Conservation (phyloP, 2,113 vertebrate genomes). For the Heliornis fulica region DNA sequence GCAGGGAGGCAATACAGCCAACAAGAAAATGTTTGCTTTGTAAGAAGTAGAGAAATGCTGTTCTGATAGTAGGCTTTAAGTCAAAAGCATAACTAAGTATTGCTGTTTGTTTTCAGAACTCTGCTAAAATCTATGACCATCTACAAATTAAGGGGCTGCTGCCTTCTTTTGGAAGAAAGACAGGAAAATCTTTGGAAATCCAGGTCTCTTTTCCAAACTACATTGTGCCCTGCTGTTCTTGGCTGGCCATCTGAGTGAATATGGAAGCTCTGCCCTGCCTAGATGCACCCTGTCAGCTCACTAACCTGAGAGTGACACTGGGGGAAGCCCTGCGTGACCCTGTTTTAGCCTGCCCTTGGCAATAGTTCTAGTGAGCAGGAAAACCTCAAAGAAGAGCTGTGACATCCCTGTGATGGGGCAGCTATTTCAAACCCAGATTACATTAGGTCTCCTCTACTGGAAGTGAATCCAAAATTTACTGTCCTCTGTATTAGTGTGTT, state of each 20-base stretch:
- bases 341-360: background rate
- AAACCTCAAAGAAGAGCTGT: background rate
- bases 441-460: background rate
- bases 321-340: background rate
- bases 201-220: background rate
- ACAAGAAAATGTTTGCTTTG: background rate
- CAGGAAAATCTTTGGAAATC: background rate
- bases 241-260: accelerated
- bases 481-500: background rate
- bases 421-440: background rate
- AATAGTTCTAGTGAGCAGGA: background rate
- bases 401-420: background rate
- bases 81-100: too few relatives aligned
- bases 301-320: accelerated
- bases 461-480: background rate
- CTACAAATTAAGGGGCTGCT: background rate
- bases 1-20: background rate
- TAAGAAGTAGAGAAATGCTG: background rate
- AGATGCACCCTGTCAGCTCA: background rate
- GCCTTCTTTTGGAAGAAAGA: background rate
- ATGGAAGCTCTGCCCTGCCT: background rate
- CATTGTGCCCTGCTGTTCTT: background rate
- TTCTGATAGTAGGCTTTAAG: background rate
- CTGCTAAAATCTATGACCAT: too few relatives aligned
- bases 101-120: too few relatives aligned